Evolutionary conservation across 35 echinoderm and acorn worm species (phyloP).

Genomic region (Amphiura filiformis): DNA sequence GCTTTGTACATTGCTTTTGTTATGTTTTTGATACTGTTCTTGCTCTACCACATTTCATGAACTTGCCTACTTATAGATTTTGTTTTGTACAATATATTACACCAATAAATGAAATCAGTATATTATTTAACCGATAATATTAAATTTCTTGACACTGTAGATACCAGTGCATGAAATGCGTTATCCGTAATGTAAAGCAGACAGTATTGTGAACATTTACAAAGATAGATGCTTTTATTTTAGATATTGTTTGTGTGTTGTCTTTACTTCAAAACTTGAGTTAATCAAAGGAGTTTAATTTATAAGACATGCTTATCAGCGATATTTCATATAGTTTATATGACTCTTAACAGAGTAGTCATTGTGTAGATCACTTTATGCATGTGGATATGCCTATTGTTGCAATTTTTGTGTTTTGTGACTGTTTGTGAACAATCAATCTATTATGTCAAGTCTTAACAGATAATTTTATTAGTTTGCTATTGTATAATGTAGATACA

Average conservation of each 20-base stretch:
- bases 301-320: neutral
- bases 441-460: neutral
- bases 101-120: neutral
- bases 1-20: constrained; percentile 4
- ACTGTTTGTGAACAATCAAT: neutral
- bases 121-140: neutral
- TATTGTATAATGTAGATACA: neutral
- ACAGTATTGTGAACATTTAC: neutral
- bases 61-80: neutral
- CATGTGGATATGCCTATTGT: neutral
- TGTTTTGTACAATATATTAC: neutral
- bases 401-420: neutral
- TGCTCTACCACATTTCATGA: no score
- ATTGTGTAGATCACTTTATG: neutral
- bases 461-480: neutral
- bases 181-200: neutral
- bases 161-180: neutral
- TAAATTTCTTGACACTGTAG: neutral
- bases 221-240: neutral
- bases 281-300: neutral
- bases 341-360: neutral
- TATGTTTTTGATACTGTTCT: neutral
- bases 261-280: neutral
- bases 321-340: neutral
- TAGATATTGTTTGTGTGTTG: neutral